Evolutionary conservation across 1,140 invertebrate genomes (phyloP), one percentile per base, ranked within the genome.

Genomic region (Sminthurinus signatus): DNA sequence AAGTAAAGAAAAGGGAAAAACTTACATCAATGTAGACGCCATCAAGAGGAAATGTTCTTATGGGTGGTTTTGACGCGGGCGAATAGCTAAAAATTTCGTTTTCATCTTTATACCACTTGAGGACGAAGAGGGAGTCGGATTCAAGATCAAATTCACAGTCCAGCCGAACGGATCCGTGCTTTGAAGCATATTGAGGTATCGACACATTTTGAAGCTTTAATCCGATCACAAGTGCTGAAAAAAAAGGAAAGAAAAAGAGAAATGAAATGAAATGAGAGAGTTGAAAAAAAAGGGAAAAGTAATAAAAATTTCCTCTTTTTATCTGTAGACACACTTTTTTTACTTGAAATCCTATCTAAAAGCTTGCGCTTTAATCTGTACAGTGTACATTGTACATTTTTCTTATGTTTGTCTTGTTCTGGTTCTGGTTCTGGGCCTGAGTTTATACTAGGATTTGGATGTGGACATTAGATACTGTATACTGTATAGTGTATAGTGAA

Each of bases 11-110:
- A 29, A 27, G 25, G n/a, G 21, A 28, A 19, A 19, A n/a, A 64
- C 65, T 67, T 62, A 72, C 70, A 42, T 72, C 67, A 2, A 72
- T 65, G 36, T 55, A 57, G 52, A 72, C 67, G 21, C 70, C 70
- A 28, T 62, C 51, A 12, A 62, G 19, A 23, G 60, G 51, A 42
- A 70, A 72, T 4, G 62, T 70, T 2, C 70, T 28, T 17, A 65
- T 65, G 14, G 48, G 54, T 2, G 59, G 57, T 27, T 52, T 32
- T 19, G 43, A 10, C n/a, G 43, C 21, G 10, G 68, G 64, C 15
- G 27, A 23, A 43, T 60, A 69, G 46, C 64, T 48, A 44, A 59
- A 69, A 44, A 69, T 65, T 39, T 69, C 67, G 27, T 72, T 61
- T 8, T 36, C 59, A 43, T 67, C 64, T 60, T 72, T 72, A 46